phyloP scores from a whole-genome alignment of 2,113 vertebrate species.

The Thamnophis sirtalis region DNA sequence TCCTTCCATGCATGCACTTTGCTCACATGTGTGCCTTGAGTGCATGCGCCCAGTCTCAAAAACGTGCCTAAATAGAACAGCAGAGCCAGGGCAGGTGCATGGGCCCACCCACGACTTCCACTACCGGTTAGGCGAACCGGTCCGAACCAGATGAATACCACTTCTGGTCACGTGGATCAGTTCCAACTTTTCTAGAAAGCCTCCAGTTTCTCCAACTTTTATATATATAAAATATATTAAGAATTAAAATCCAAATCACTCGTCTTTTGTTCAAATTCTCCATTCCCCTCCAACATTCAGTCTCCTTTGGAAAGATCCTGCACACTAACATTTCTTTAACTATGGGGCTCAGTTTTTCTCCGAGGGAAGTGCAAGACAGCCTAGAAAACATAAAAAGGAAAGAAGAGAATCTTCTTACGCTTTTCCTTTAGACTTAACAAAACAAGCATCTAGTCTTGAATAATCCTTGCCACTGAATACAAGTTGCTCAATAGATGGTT shows the following conservation, averaged over 20 bases:
- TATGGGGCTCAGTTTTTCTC: constrained; percentile 40
- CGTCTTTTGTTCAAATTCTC: not conserved
- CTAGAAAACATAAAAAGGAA: constrained; percentile 54
- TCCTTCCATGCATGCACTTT: too few species aligned
- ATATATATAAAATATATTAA: not conserved
- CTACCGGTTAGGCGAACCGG: too few species aligned
- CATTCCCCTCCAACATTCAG: not conserved
- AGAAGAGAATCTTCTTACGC: constrained; percentile 59
- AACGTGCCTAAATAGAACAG: too few species aligned
- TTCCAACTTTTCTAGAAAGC: constrained; percentile 2
- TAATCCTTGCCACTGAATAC: constrained; percentile 63
- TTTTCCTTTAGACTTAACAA: constrained; percentile 52
- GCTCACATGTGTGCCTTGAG: too few species aligned
- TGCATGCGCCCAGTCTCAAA: too few species aligned
- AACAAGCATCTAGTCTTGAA: constrained; percentile 65
- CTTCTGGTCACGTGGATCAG: not conserved
- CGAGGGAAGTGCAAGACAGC: constrained; percentile 53
- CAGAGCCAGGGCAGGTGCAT: too few species aligned
- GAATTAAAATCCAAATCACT: not conserved
- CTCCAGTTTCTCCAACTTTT: not conserved
- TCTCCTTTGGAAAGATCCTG: constrained; percentile 25
- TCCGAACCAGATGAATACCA: too few species aligned
- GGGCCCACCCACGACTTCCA: too few species aligned
- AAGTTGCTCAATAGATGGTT: constrained; percentile 58
- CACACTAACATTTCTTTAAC: constrained; percentile 42